phyloP scores from a whole-genome alignment of 1,140 invertebrate genomes.

The Trichogramma pretiosum region DNA sequence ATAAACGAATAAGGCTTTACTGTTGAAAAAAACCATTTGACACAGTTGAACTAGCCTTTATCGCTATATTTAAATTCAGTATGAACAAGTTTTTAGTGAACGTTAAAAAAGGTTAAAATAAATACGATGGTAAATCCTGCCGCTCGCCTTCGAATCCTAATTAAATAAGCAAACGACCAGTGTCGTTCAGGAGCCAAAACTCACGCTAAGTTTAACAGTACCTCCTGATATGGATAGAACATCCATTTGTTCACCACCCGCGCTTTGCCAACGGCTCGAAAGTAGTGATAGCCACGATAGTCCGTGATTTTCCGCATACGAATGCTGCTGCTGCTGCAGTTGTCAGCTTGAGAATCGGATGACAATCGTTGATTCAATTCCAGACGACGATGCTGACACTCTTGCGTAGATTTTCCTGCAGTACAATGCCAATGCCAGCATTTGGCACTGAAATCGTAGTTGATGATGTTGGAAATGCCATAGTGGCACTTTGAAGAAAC shows the following conservation, averaged over 20 bases:
- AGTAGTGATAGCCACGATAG: not conserved
- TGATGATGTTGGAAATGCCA: no score
- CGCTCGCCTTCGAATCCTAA: slow-evolving; percentile 15
- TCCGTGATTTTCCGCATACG: no score
- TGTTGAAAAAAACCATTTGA: not conserved
- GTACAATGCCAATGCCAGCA: no score
- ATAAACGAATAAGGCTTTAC: slow-evolving; percentile 14
- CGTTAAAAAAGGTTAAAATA: slow-evolving; percentile 5
- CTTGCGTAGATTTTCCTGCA: no score
- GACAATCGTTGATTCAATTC: not conserved
- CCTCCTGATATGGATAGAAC: slow-evolving; percentile 26
- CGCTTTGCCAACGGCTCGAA: slow-evolving; percentile 9
- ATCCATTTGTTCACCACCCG: slow-evolving; percentile 11
- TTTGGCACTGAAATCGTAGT: no score
- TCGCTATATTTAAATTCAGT: slow-evolving; percentile 6
- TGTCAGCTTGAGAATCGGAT: not conserved
- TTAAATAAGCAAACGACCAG: slow-evolving; percentile 15
- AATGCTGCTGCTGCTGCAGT: not conserved
- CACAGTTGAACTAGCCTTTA: slow-evolving; percentile 8
- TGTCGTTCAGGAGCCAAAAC: slow-evolving; percentile 18
- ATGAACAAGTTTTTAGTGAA: slow-evolving; percentile 15
- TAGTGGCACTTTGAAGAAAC: no score
- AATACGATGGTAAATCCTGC: no score
- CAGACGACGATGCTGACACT: not conserved
- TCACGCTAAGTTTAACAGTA: slow-evolving; percentile 32